Evolutionary conservation across 2,113 vertebrate genomes (phyloP).

Genomic region (Romanogobio albipinnatus): DNA sequence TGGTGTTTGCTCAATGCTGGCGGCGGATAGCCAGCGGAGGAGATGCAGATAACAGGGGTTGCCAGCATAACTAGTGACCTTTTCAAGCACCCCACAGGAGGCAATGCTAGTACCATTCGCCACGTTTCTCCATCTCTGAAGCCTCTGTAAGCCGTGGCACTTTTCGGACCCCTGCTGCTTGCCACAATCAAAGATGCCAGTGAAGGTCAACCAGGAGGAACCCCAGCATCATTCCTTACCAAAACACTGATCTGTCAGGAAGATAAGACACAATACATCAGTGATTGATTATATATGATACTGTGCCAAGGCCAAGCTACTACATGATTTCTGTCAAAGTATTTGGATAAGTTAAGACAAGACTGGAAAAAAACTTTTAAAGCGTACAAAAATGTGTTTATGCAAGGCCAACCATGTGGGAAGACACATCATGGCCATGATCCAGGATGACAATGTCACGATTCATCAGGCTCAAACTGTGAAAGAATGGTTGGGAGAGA

Average conservation of each 20-base stretch:
- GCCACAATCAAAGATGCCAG: slow-evolving; percentile 35
- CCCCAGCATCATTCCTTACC: slow-evolving; percentile 25
- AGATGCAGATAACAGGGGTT: slow-evolving; percentile 39
- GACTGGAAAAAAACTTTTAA: no score
- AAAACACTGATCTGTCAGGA: slow-evolving; percentile 44
- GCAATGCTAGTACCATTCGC: slow-evolving; percentile 43
- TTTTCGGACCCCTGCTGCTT: slow-evolving; percentile 28
- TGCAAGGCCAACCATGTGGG: no score
- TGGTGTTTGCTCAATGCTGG: slow-evolving; percentile 47
- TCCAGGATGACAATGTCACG: no score
- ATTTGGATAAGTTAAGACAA: no score
- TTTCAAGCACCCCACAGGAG: slow-evolving; percentile 46
- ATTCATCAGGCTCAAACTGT: no score
- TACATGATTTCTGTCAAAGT: neutral
- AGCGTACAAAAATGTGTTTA: no score
- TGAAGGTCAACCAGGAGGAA: slow-evolving; percentile 54
- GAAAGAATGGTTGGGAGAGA: no score
- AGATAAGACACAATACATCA: slow-evolving; percentile 21
- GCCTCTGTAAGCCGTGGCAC: slow-evolving; percentile 20
- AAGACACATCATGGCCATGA: no score
- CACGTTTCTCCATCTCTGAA: slow-evolving; percentile 38
- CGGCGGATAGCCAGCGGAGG: slow-evolving; percentile 27
- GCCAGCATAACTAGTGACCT: slow-evolving; percentile 56
- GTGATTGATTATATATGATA: slow-evolving; percentile 17
- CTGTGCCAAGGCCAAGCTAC: neutral